phyloP scores from a whole-genome alignment of 2,797 vertebrate species.

The Sebastes cheni region DNA sequence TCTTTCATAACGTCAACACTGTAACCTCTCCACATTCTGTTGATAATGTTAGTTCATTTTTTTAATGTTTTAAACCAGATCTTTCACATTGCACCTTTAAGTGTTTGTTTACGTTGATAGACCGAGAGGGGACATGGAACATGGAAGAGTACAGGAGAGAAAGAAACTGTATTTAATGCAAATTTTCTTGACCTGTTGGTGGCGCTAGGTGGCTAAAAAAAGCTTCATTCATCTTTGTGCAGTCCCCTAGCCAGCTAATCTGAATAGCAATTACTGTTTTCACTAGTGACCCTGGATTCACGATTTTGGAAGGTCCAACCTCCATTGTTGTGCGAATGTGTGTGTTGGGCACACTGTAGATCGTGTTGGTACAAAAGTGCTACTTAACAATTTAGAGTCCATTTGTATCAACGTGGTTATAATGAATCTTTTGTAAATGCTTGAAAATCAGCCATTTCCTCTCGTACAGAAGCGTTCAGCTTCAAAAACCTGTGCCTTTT shows the following conservation, averaged over 20 bases:
- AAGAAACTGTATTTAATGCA: not conserved
- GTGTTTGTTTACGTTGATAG: no score
- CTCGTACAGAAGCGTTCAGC: not conserved
- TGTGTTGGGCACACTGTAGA: not conserved
- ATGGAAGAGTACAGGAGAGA: not conserved
- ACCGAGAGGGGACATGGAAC: not conserved
- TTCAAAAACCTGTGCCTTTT: not conserved
- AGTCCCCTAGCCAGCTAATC: not conserved
- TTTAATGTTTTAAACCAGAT: no score
- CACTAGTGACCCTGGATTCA: not conserved
- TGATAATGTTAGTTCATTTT: no score
- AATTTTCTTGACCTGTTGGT: not conserved
- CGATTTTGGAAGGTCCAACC: not conserved
- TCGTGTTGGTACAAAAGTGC: not conserved
- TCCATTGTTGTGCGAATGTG: not conserved
- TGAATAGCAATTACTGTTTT: not conserved
- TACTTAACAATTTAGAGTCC: not conserved
- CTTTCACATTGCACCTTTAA: not conserved
- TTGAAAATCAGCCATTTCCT: not conserved
- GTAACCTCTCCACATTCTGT: no score
- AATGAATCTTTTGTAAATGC: constrained; percentile 7
- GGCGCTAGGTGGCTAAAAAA: not conserved
- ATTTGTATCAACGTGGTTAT: not conserved
- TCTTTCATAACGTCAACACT: no score
- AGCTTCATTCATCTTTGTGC: not conserved